Base-by-base conservation (phyloP, 2,797 vertebrate species). In the Sciurus carolinensis region DNA sequence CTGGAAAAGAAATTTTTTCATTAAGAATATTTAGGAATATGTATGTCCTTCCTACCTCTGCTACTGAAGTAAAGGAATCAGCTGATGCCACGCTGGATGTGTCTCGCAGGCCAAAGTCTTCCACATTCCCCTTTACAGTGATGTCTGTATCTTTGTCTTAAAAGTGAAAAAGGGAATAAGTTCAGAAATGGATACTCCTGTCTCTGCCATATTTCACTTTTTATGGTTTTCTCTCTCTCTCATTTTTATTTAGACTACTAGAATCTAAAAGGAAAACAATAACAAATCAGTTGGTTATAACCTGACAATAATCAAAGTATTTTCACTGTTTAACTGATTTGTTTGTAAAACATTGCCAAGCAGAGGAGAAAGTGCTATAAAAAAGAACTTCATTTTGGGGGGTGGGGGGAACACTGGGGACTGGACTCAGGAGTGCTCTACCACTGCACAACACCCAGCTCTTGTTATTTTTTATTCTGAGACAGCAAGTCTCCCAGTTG, bases 51-150 rank as follows among this genome's bases (percentile, higher is more conserved):
- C 54, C 54, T 57, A 99, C 99, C 99, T 99, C 99, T 44, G 99
- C 99, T 2, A 99, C 99, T 30, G 99, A 99, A 96, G 99, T 99
- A 93, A 99, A 99, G 2, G 99, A 99, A 97, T 99, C 99, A 0
- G 98, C 99, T 67, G 99, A 99, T 44, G 99, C 99, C 39, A 99
- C 98, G 98, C 99, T 99, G 96, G 99, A 88, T 9, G 99, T 99
- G 98, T 99, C 99, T 96, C 99, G 99, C 95, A 99, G 98, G 96
- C 98, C 99, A 76, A 98, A 97, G 73, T 99, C 99, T 2, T 99
- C 99, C 0, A 89, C 73, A 17, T 98, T 99, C 39, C 99, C 99
- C 97, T 98, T 98, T 95, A 98, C 73, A 7, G 99, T 99, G 72
- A 98, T 66, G 71, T 99, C 99, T 4, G 98, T 98, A 92, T 99